These are phyloP conservation scores for Leistus spinibarbis DNA, from an alignment of 2,888 invertebrate species.

Conservation along the genomic window DNA sequence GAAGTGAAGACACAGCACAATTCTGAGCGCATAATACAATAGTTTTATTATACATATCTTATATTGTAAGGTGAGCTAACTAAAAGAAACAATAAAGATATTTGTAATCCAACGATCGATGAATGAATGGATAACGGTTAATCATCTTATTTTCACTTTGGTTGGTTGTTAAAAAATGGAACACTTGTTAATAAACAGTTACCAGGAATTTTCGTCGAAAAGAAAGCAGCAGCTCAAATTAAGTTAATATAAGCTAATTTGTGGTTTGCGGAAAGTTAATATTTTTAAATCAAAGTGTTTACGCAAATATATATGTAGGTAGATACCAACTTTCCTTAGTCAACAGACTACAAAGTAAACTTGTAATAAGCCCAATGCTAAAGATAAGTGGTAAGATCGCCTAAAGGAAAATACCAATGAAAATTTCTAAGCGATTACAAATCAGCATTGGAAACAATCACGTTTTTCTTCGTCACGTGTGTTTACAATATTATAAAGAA, in stretches of 20 bases:
- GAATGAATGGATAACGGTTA: too few relatives aligned
- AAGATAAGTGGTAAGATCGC: background rate
- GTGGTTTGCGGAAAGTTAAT: background rate
- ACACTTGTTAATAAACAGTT: background rate
- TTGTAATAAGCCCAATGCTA: background rate
- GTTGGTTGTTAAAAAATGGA: background rate
- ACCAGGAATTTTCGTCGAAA: background rate
- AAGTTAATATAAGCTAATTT: too few relatives aligned
- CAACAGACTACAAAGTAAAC: background rate
- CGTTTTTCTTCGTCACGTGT: background rate
- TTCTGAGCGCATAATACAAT: too few relatives aligned
- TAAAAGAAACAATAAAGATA: too few relatives aligned
- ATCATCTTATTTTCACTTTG: background rate
- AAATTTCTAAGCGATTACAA: background rate
- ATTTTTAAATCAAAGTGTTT: background rate
- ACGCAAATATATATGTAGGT: background rate
- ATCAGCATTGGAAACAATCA: background rate
- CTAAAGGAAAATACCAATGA: background rate
- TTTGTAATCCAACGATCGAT: too few relatives aligned
- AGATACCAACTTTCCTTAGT: background rate
- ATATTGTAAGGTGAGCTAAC: too few relatives aligned
- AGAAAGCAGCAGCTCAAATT: background rate
- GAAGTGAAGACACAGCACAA: too few relatives aligned
- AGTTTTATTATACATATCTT: too few relatives aligned
- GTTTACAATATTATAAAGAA: background rate